Evolutionary conservation across 1,140 invertebrate species (phyloP).

Genomic region (Neelides sp.): DNA sequence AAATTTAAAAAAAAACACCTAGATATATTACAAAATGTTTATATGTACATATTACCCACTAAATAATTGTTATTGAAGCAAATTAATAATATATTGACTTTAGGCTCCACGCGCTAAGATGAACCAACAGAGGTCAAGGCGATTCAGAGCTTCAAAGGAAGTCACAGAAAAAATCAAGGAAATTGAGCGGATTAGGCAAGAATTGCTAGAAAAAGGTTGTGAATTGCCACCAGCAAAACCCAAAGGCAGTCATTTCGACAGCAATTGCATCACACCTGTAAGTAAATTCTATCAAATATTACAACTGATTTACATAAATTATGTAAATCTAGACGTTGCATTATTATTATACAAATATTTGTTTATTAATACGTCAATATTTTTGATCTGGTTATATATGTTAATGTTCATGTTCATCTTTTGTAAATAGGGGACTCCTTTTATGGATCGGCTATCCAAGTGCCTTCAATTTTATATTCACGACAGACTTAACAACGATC

Average conservation of each 20-base stretch:
- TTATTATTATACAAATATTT: too few relatives aligned
- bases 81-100: slow-evolving; percentile 8
- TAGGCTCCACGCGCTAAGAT: slow-evolving; percentile 94
- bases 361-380: background rate
- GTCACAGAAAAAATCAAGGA: slow-evolving; percentile 76
- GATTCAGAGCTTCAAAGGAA: slow-evolving; percentile 95
- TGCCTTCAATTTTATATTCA: slow-evolving; percentile 96
- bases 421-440: slow-evolving; percentile 70
- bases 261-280: slow-evolving; percentile 93
- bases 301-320: background rate
- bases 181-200: slow-evolving; percentile 61
- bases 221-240: slow-evolving; percentile 77
- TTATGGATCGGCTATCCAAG: slow-evolving; percentile 87
- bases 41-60: background rate
- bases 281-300: slow-evolving; percentile 28
- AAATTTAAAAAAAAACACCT: background rate
- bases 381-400: background rate
- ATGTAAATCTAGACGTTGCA: too few relatives aligned
- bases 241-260: slow-evolving; percentile 89
- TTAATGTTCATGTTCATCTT: too few relatives aligned
- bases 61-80: background rate
- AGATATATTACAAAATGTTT: background rate
- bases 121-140: slow-evolving; percentile 95
- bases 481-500: slow-evolving; percentile 83
- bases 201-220: slow-evolving; percentile 60